These are phyloP conservation scores for Plebejus argus DNA, from an alignment of 2,888 invertebrate species.

Conservation along the genomic window DNA sequence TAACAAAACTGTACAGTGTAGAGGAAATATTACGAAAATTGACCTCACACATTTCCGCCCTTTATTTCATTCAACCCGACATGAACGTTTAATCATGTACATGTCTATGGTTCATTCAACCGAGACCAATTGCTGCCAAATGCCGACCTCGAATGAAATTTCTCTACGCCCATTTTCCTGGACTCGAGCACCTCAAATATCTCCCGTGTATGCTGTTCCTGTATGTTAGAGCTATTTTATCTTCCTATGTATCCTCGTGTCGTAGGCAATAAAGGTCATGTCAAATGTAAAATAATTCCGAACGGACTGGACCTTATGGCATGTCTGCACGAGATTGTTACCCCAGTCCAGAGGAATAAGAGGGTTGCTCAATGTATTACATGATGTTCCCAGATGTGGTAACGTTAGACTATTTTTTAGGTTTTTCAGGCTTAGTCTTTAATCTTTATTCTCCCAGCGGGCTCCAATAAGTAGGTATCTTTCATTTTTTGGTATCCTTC, in stretches of 20 bases:
- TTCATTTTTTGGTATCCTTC: no score
- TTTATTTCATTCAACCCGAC: neutral
- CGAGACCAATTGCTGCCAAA: neutral
- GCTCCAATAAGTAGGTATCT: neutral
- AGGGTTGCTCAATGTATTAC: neutral
- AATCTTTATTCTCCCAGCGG: neutral
- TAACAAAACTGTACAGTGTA: neutral
- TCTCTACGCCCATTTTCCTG: neutral
- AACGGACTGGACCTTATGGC: neutral
- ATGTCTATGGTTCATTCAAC: slow-evolving; percentile 20
- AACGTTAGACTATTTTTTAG: neutral
- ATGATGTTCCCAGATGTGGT: neutral
- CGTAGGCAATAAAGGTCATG: neutral
- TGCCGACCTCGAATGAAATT: slow-evolving; percentile 7
- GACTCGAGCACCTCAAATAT: neutral
- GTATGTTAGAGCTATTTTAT: neutral
- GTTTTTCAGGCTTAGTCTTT: neutral
- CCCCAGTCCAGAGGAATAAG: neutral
- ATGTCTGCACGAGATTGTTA: neutral
- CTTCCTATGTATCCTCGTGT: neutral
- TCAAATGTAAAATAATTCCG: neutral
- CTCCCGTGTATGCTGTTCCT: neutral
- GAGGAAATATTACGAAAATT: neutral
- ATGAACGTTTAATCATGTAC: neutral
- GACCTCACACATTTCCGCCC: neutral